Evolutionary conservation across 2,888 invertebrate genomes (phyloP).

Genomic region (Phania funesta): DNA sequence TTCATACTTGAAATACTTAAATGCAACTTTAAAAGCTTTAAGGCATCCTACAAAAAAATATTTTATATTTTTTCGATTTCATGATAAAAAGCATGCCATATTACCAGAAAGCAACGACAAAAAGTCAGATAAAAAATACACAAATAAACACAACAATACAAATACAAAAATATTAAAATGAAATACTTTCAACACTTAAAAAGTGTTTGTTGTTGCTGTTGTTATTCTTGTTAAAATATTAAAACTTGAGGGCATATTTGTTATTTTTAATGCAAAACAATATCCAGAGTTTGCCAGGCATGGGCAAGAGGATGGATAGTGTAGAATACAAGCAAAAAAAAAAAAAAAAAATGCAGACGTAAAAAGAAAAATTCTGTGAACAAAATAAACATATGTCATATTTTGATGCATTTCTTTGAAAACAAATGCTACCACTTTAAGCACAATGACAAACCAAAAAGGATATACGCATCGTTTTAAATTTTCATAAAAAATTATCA

Average conservation of each 20-base stretch:
- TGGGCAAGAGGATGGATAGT: background rate
- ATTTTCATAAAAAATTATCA: conserved; percentile 20
- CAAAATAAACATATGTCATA: background rate
- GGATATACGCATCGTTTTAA: conserved; percentile 16
- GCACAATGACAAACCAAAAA: conserved; percentile 10
- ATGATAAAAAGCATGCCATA: conserved; percentile 23
- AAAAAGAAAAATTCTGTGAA: conserved; percentile 7
- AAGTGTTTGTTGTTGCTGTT: background rate
- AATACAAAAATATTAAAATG: conserved; percentile 19
- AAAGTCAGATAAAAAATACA: background rate
- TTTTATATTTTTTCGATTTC: background rate
- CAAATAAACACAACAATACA: background rate
- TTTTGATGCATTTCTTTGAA: conserved; percentile 4
- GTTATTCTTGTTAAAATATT: conserved; percentile 41
- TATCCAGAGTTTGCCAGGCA: conserved; percentile 23
- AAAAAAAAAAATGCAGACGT: background rate
- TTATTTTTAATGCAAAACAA: conserved; percentile 54
- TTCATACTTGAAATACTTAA: conserved; percentile 4
- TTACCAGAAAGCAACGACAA: background rate
- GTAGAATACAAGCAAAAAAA: background rate
- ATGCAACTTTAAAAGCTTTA: conserved; percentile 10
- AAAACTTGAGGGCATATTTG: conserved; percentile 53
- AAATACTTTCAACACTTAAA: conserved; percentile 48
- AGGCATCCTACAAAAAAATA: background rate
- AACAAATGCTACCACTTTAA: conserved; percentile 49